These are phyloP conservation scores for Chlorocebus sabaeus DNA, from an alignment of 2,113 vertebrate species.

Conservation along the genomic window DNA sequence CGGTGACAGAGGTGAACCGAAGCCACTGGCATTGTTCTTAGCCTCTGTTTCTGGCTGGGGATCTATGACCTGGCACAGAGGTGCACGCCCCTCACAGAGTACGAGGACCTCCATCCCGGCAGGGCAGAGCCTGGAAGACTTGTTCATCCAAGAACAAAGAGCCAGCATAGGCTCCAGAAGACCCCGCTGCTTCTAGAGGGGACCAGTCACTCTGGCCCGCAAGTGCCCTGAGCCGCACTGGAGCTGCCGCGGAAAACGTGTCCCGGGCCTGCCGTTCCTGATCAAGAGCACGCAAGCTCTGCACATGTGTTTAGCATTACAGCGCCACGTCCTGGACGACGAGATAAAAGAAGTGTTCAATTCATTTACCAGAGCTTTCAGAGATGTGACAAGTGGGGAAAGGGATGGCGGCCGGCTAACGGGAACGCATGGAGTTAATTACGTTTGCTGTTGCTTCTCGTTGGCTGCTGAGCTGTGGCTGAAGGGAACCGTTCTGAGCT, in stretches of 20 bases:
- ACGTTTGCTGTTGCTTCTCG: not conserved
- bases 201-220: accelerated
- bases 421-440: not conserved
- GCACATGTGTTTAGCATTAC: not conserved
- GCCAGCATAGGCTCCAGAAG: accelerated
- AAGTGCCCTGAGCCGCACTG: accelerated
- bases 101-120: accelerated
- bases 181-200: accelerated
- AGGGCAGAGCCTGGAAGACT: not conserved
- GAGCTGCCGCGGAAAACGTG: not conserved
- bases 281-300: accelerated
- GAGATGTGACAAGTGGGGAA: not conserved
- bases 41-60: not conserved
- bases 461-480: not conserved
- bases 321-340: not conserved
- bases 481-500: not conserved
- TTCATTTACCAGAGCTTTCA: not conserved
- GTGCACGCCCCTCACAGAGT: accelerated
- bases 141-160: not conserved
- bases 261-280: not conserved
- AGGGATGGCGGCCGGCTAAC: not conserved
- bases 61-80: not conserved
- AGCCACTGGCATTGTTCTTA: accelerated
- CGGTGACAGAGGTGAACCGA: accelerated
- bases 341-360: not conserved